Base-by-base conservation (phyloP, 1,140 invertebrate species). In the Bombus balteatus region DNA sequence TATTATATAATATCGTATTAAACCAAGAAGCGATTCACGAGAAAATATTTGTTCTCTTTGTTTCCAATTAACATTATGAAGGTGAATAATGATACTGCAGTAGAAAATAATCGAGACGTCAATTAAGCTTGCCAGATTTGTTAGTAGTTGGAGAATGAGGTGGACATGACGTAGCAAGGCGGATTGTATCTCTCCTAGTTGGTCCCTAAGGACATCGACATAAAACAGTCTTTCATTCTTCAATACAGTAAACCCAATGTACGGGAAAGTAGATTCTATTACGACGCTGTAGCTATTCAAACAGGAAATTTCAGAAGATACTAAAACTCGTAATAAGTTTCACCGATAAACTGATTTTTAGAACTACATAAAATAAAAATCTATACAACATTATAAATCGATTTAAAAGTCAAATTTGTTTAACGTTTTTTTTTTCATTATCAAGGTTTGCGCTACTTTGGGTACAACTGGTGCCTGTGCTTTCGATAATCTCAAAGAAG, bases 381-480 rank as follows among this genome's bases (percentile, higher is more conserved):
- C 41, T 25, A 22, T 25, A 3, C 6, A 12, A 4, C 18, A 53
- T 74, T 34, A 9, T 22, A 39, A 53, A 25, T 34, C 41, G 32
- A 53, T 53, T 37, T 34, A 3, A 53, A 32, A 57, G 13, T 15
- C n/a, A 37, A 57, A 75, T 34, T 70, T 39, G 1, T n/a, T 41
- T 72, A 41, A 39, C 12, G 0, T 25, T 6, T 4, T 28, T 4
- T 28, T 39, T 15, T 12, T 72, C 5, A 6, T 82, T 53, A 22
- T 12, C n/a, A 71, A 99, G 98, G 96, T 99, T 15, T 99, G 98
- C 94, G 98, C 98, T 39, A 99, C 99, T 15, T 95, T 99, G 13
- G 99, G 99, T 39, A 99, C 98, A 15, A 99, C 99, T 4, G 99
- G 98, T 12, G 98, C 98, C 41, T 99, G 99, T 92, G 97, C 98